Conservation (phyloP, 2,888 invertebrate genomes). For the Adelognathus sp. region DNA sequence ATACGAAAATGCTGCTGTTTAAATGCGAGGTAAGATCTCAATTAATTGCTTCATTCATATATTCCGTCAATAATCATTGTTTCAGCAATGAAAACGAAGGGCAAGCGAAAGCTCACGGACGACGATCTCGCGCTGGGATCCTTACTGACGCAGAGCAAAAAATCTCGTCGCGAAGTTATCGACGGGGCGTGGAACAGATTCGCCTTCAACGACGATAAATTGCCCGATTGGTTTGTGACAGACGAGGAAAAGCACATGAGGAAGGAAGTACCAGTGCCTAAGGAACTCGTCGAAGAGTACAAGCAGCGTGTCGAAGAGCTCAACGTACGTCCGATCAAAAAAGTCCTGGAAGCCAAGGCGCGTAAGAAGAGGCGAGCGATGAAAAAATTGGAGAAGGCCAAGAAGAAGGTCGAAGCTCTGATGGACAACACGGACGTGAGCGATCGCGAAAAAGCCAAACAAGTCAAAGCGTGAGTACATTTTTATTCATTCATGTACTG, state of each 20-base stretch:
- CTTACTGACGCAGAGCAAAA: conserved; percentile 94
- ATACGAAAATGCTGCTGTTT: no score
- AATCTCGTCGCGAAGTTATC: conserved; percentile 93
- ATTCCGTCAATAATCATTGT: conserved; percentile 48
- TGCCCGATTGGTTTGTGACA: conserved; percentile 98
- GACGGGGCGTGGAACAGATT: conserved; percentile 97
- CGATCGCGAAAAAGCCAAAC: conserved; percentile 95
- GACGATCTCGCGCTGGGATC: conserved; percentile 96
- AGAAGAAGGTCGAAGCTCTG: conserved; percentile 97
- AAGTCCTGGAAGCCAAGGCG: conserved; percentile 98
- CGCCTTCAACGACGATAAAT: conserved; percentile 93
- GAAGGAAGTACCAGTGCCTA: conserved; percentile 92
- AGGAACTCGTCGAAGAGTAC: conserved; percentile 93
- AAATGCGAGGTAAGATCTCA: no score
- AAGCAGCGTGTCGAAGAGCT: conserved; percentile 91
- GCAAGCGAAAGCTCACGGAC: conserved; percentile 89
- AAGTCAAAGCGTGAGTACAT: conserved; percentile 90
- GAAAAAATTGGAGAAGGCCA: conserved; percentile 94
- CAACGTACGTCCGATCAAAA: conserved; percentile 97
- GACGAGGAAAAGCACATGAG: conserved; percentile 96
- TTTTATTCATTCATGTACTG: not conserved
- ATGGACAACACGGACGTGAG: conserved; percentile 94
- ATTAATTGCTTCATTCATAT: no score
- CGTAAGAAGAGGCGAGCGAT: conserved; percentile 96
- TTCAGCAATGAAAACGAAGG: conserved; percentile 82